Evolutionary conservation across 1,140 invertebrate species (phyloP).

Genomic region (Pseudomyrmex flavicornis): DNA sequence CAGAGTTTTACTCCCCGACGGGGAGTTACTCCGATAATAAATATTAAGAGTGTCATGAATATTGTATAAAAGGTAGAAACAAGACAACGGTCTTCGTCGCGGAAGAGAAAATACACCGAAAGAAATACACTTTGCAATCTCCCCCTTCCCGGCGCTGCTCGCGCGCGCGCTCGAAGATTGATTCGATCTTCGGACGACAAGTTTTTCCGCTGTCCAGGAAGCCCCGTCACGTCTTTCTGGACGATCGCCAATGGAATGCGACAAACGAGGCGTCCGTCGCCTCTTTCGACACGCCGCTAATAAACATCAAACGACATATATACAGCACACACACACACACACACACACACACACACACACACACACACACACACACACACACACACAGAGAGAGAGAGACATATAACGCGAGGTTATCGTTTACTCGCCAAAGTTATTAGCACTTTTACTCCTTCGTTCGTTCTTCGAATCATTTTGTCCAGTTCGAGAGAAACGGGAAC

Average conservation of each 20-base stretch:
- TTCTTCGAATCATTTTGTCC: too few species aligned
- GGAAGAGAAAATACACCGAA: constrained; percentile 15
- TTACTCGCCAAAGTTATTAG: too few species aligned
- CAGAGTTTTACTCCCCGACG: neutral
- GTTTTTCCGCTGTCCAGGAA: constrained; percentile 32
- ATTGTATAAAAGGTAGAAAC: constrained; percentile 6
- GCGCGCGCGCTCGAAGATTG: neutral
- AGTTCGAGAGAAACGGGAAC: too few species aligned
- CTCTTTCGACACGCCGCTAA: constrained; percentile 55
- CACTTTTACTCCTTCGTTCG: too few species aligned
- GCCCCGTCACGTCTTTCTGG: constrained; percentile 60
- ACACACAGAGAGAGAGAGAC: too few species aligned
- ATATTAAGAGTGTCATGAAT: constrained; percentile 48
- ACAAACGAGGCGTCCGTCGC: constrained; percentile 19
- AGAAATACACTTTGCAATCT: neutral
- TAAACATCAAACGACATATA: constrained; percentile 60
- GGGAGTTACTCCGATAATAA: neutral
- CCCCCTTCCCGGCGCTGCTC: neutral
- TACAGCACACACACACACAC: too few species aligned
- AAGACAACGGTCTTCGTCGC: neutral
- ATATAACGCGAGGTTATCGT: too few species aligned
- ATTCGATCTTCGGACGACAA: constrained; percentile 21
- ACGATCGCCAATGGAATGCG: constrained; percentile 71
- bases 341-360: too few species aligned
- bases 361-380: too few species aligned